Conservation (phyloP, 2,113 vertebrate species). For the Notothenia rossii region DNA sequence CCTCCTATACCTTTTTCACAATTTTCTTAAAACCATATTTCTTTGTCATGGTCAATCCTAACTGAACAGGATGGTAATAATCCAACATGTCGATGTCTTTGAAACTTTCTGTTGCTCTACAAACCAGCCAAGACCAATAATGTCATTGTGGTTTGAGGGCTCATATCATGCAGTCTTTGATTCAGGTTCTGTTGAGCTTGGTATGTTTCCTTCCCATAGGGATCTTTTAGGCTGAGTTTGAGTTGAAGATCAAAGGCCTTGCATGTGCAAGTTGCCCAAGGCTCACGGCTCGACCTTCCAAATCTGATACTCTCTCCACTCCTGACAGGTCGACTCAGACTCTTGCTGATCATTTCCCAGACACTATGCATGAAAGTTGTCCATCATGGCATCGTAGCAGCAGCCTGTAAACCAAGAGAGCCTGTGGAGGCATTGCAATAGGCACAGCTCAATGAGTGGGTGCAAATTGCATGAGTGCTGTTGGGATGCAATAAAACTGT, state of each 20-base stretch:
- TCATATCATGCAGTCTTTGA: slow-evolving; percentile 31
- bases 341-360: slow-evolving; percentile 23
- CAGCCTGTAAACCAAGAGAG: not conserved
- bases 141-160: slow-evolving; percentile 24
- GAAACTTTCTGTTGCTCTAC: not conserved
- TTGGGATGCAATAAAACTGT: slow-evolving; percentile 42
- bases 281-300: slow-evolving; percentile 3
- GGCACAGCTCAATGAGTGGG: slow-evolving; percentile 1
- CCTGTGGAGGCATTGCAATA: slow-evolving; percentile 4
- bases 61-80: slow-evolving; percentile 1
- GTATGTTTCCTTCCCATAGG: slow-evolving; percentile 29
- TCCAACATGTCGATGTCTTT: not conserved
- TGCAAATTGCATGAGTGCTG: slow-evolving; percentile 18
- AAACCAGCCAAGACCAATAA: slow-evolving; percentile 7
- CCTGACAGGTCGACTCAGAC: not conserved
- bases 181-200: slow-evolving; percentile 48
- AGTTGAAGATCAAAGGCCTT: slow-evolving; percentile 38
- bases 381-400: not conserved
- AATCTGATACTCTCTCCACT: not conserved
- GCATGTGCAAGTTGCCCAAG: not conserved
- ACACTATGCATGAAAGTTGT: slow-evolving; percentile 4
- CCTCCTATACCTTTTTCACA: not conserved
- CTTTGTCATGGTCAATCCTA: not conserved
- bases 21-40: not conserved
- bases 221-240: slow-evolving; percentile 5